Evolutionary conservation across 2,797 vertebrate species (phyloP).

Genomic region (Gadopsis marmoratus): DNA sequence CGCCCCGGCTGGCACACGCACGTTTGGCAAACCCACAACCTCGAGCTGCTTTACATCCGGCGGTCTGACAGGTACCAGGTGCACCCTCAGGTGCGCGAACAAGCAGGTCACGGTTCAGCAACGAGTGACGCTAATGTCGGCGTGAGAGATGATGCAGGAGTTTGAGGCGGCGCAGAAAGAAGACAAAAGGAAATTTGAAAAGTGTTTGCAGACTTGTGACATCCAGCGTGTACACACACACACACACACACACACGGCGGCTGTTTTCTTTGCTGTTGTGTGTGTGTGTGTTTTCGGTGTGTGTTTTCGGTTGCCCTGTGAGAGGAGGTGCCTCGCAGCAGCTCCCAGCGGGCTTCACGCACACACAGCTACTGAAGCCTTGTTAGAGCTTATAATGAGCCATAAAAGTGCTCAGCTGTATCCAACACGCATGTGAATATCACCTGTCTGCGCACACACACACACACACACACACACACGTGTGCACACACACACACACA

Average conservation of each 20-base stretch:
- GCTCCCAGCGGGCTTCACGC: slow-evolving; percentile 64
- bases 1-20: not conserved
- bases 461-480: slow-evolving; percentile 19
- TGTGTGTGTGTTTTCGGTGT: slow-evolving; percentile 37
- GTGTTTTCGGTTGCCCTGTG: slow-evolving; percentile 59
- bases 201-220: slow-evolving; percentile 45
- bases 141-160: not conserved
- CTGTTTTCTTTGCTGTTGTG: slow-evolving; percentile 56
- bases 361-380: slow-evolving; percentile 76
- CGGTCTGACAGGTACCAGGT: not conserved
- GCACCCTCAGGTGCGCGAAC: not conserved
- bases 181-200: slow-evolving; percentile 19
- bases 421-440: slow-evolving; percentile 68
- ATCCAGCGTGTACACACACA: slow-evolving; percentile 8
- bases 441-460: slow-evolving; percentile 63
- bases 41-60: not conserved
- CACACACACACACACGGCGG: not conserved
- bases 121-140: not conserved
- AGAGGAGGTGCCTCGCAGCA: slow-evolving; percentile 59
- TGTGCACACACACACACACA: no score
- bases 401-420: slow-evolving; percentile 78
- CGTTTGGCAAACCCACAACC: not conserved
- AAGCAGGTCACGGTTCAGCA: no score
- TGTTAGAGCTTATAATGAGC: slow-evolving; percentile 79
- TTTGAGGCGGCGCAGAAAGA: not conserved